A percentile compares a stretch with the other conserved stretches of the same genome.
Evolutionary conservation across 2,888 invertebrate species (phyloP).

Genomic region (Caenorhabditis sp.): DNA sequence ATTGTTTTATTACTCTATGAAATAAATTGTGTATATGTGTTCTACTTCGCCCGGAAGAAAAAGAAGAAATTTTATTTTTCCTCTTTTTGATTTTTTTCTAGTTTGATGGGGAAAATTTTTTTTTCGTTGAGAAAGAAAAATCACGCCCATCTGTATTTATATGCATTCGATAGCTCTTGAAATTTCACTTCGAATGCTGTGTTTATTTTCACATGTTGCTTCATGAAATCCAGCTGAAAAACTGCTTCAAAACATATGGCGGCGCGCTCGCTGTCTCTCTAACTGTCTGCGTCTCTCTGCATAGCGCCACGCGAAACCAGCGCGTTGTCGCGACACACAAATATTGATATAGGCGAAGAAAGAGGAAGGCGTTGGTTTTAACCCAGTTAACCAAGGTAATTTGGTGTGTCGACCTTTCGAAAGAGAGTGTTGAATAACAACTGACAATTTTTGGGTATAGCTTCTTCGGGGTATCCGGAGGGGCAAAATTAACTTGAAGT

Average conservation of each 20-base stretch:
- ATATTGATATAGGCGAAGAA: neutral
- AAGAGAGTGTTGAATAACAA: neutral
- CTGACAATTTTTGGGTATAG: neutral
- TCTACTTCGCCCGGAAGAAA: neutral
- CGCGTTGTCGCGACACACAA: neutral
- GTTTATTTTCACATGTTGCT: too few relatives aligned
- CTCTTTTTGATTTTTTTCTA: too few relatives aligned
- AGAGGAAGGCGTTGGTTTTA: neutral
- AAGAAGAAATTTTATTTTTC: too few relatives aligned
- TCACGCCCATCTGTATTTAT: too few relatives aligned
- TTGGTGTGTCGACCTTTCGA: neutral
- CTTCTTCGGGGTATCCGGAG: conserved; percentile 1
- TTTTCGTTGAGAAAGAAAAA: too few relatives aligned
- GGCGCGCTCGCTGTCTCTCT: too few relatives aligned
- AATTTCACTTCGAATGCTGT: too few relatives aligned
- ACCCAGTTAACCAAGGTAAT: conserved; percentile 1
- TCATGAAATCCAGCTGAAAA: too few relatives aligned
- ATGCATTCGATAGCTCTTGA: too few relatives aligned
- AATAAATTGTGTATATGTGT: neutral
- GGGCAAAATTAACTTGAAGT: neutral
- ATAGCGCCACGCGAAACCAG: neutral
- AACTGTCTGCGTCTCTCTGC: too few relatives aligned
- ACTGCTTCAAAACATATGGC: too few relatives aligned
- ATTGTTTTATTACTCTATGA: neutral
- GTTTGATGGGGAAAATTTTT: too few relatives aligned